Evolutionary conservation across 2,888 invertebrate species (phyloP).

Genomic region (Campoplex capitator): DNA sequence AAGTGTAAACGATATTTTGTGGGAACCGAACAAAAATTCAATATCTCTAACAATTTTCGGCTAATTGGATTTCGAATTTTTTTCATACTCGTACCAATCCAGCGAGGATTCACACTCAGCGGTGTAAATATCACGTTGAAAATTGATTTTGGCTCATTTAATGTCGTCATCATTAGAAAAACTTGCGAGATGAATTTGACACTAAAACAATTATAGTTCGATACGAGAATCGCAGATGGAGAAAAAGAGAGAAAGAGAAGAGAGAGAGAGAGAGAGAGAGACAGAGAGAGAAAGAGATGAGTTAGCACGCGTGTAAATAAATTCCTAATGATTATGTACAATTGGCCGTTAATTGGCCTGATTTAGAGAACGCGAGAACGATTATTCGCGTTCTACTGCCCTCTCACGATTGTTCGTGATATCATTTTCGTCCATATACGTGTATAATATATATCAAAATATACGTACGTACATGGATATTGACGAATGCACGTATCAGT

Average conservation of each 20-base stretch:
- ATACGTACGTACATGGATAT: slow-evolving; percentile 18
- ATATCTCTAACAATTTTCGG: not conserved
- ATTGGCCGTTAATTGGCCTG: slow-evolving; percentile 69
- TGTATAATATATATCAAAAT: slow-evolving; percentile 28
- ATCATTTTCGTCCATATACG: slow-evolving; percentile 34
- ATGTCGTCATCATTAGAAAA: slow-evolving; percentile 13
- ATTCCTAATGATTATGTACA: slow-evolving; percentile 83
- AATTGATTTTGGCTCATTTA: slow-evolving; percentile 16
- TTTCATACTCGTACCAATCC: not conserved
- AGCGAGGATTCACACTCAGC: not conserved
- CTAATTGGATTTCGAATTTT: not conserved
- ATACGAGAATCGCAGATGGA: slow-evolving; percentile 54
- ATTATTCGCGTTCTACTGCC: slow-evolving; percentile 43
- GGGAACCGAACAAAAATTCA: not conserved
- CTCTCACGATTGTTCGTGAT: slow-evolving; percentile 53
- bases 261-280: slow-evolving; percentile 58
- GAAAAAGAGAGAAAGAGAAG: slow-evolving; percentile 62
- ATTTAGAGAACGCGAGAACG: slow-evolving; percentile 68
- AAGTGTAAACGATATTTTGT: slow-evolving; percentile 4
- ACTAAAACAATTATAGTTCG: slow-evolving; percentile 38
- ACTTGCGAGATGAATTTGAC: not conserved
- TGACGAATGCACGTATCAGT: slow-evolving; percentile 13
- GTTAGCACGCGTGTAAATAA: slow-evolving; percentile 84
- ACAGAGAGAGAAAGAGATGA: slow-evolving; percentile 65
- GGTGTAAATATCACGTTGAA: not conserved